A percentile compares a stretch with the other conserved stretches of the same genome.
Evolutionary conservation across 2,888 invertebrate species (phyloP).

Genomic region (Blomia tropicalis): DNA sequence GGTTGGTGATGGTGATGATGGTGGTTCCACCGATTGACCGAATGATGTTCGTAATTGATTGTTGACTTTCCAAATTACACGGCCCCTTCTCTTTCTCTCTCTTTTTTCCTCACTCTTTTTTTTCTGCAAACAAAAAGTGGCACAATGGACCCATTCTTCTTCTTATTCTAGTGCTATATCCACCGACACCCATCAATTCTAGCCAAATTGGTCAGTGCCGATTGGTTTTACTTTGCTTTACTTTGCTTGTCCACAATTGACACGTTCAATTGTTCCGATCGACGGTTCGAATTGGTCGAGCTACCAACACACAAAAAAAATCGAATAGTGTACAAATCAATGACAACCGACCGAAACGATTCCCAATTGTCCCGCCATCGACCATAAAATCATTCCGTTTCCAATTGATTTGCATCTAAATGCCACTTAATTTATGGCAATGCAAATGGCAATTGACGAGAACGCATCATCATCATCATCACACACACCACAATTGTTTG

Average conservation of each 20-base stretch:
- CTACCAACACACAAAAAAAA: no score
- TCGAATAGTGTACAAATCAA: no score
- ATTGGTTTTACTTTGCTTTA: not conserved
- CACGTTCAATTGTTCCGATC: slow-evolving; percentile 4
- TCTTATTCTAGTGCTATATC: no score
- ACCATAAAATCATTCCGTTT: no score
- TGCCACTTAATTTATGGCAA: slow-evolving; percentile 12
- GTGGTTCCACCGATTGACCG: not conserved
- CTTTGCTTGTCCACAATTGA: slow-evolving; percentile 1
- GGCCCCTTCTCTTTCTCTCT: no score
- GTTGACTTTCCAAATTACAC: slow-evolving; percentile 5
- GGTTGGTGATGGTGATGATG: no score
- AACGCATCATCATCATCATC: not conserved
- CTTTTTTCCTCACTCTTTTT: not conserved
- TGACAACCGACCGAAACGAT: no score
- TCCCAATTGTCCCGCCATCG: no score
- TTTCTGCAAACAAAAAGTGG: not conserved
- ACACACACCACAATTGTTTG: not conserved
- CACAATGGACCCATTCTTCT: slow-evolving; percentile 2
- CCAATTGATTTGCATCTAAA: slow-evolving; percentile 15
- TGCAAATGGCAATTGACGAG: not conserved
- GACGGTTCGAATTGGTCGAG: not conserved
- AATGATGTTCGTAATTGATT: slow-evolving; percentile 10
- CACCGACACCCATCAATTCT: not conserved
- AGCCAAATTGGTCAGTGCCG: slow-evolving; percentile 7